Conservation (phyloP, 64 coral and sea anemone species). For the Porites australiensis region DNA sequence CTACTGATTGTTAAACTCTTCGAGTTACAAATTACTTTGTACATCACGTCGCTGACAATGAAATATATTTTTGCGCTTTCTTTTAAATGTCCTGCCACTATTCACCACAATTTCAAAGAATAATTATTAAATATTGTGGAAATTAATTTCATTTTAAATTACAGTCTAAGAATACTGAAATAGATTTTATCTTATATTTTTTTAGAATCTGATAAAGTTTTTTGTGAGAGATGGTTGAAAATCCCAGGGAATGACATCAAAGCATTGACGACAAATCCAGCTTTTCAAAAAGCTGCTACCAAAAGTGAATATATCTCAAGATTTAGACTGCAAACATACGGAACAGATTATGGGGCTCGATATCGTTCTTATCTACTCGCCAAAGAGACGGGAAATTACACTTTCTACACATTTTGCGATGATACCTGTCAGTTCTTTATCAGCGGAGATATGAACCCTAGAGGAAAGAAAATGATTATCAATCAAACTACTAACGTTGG, state of each 20-base stretch:
- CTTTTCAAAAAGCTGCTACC: not conserved
- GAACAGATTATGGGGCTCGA: not conserved
- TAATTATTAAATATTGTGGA: too few relatives aligned
- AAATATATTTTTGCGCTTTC: too few relatives aligned
- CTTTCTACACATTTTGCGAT: constrained; percentile 43
- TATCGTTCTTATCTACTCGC: constrained; percentile 56
- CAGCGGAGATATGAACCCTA: constrained; percentile 40
- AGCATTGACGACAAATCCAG: not conserved
- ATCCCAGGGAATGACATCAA: not conserved
- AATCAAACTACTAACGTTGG: not conserved
- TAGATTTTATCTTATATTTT: not conserved
- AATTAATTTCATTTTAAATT: too few relatives aligned
- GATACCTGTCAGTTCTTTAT: constrained; percentile 51
- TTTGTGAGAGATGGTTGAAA: constrained; percentile 8
- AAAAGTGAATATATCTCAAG: not conserved
- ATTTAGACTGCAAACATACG: not conserved
- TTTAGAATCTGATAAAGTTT: constrained; percentile 10
- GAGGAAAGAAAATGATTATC: constrained; percentile 22
- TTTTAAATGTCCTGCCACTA: too few relatives aligned
- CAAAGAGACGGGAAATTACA: constrained; percentile 53
- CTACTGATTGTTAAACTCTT: too few relatives aligned
- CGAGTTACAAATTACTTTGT: too few relatives aligned
- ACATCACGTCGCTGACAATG: too few relatives aligned
- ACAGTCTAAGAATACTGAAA: too few relatives aligned
- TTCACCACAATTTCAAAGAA: too few relatives aligned